Conservation (phyloP, 37 sponge, comb jelly and placozoan genomes). For the Beroe forskalii region DNA sequence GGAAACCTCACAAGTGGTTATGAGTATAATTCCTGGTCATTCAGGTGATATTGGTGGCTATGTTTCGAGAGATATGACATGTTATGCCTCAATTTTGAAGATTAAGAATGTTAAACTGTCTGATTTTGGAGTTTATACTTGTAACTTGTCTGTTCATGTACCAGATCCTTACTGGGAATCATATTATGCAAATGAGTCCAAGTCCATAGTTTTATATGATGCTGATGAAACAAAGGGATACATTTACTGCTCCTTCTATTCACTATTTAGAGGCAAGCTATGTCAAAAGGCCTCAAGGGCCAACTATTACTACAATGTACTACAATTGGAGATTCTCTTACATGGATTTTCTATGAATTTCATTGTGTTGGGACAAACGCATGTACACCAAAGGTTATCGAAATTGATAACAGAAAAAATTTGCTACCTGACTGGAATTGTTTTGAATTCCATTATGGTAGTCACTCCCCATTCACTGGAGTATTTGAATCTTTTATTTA, state of each 20-base stretch:
- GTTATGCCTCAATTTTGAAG: background rate
- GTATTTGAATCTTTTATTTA: background rate
- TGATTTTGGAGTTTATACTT: background rate
- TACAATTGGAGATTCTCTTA: background rate
- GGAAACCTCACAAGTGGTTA: background rate
- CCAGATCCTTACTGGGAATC: too few species aligned
- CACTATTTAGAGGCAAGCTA: background rate
- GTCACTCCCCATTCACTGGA: background rate
- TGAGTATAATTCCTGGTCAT: background rate
- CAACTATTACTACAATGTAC: background rate
- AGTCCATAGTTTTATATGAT: too few species aligned
- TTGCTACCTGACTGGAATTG: background rate
- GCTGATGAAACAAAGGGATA: too few species aligned
- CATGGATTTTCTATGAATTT: background rate
- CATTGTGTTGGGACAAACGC: background rate
- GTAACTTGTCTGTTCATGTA: background rate
- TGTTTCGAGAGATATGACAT: background rate
- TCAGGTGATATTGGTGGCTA: too few species aligned
- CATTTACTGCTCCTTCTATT: background rate
- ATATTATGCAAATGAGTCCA: too few species aligned
- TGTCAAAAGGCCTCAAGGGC: background rate
- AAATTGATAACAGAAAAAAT: background rate
- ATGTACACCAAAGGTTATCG: background rate
- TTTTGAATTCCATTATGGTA: background rate
- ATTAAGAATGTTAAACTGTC: background rate